Conservation (phyloP, 1,140 invertebrate species). For the Melitaea cinxia region DNA sequence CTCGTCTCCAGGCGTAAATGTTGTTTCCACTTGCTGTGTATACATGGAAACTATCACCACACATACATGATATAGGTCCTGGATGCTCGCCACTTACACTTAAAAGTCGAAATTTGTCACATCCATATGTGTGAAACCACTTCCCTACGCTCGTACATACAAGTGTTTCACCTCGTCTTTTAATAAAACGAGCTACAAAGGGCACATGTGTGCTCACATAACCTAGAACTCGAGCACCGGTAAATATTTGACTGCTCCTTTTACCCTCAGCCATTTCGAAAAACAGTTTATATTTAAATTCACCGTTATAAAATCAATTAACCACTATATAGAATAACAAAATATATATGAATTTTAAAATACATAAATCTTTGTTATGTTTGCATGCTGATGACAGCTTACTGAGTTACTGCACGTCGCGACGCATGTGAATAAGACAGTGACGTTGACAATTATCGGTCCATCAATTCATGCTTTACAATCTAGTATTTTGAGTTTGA, state of each 20-base stretch:
- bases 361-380: conserved; percentile 4
- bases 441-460: neutral
- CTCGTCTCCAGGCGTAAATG: conserved; percentile 94
- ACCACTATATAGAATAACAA: neutral
- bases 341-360: neutral
- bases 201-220: conserved; percentile 97
- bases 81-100: conserved; percentile 92
- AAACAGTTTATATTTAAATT: neutral
- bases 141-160: conserved; percentile 95
- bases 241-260: conserved; percentile 89
- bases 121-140: conserved; percentile 95
- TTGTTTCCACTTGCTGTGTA: conserved; percentile 91
- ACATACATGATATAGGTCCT: conserved; percentile 91
- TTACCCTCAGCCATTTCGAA: conserved; percentile 60
- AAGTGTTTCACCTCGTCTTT: conserved; percentile 92
- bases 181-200: conserved; percentile 91
- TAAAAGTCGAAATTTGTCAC: conserved; percentile 90
- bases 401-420: neutral
- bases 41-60: conserved; percentile 90
- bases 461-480: neutral
- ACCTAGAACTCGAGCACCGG: conserved; percentile 91
- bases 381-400: neutral
- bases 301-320: neutral
- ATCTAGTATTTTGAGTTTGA: neutral
- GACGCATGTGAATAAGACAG: neutral